A percentile compares a stretch with the other conserved stretches of the same genome.
Conservation (phyloP, 2,113 vertebrate genomes). For the Ellobius talpinus region DNA sequence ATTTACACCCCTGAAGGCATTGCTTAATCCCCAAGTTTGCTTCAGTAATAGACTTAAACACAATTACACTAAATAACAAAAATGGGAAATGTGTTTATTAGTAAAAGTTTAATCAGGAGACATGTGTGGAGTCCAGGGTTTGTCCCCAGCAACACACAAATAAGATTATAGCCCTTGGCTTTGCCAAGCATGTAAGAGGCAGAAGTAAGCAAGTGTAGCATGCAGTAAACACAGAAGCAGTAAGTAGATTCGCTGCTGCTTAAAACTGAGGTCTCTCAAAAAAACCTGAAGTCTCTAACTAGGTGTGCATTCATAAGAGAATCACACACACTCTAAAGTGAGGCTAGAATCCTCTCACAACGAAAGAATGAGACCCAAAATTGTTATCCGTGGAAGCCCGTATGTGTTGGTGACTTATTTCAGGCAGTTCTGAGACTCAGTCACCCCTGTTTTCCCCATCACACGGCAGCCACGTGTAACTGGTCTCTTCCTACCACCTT, state of each 20-base stretch:
- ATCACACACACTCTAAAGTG: not conserved
- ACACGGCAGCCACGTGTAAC: not conserved
- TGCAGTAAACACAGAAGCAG: not conserved
- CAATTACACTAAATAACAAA: not conserved
- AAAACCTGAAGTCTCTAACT: not conserved
- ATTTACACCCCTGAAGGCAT: not conserved
- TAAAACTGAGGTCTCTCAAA: not conserved
- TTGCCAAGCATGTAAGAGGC: not conserved
- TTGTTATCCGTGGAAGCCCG: not conserved
- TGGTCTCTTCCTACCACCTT: not conserved
- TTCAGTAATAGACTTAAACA: not conserved
- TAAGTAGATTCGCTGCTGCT: not conserved
- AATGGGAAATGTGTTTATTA: slow-evolving; percentile 12
- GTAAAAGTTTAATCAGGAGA: not conserved
- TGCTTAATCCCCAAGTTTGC: not conserved
- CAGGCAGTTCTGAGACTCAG: not conserved
- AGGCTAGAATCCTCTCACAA: slow-evolving; percentile 24
- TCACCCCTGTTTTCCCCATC: not conserved
- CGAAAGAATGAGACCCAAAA: not conserved
- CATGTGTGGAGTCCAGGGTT: not conserved
- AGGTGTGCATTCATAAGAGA: not conserved
- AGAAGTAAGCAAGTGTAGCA: slow-evolving; percentile 12
- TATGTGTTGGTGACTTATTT: not conserved
- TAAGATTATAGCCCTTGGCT: not conserved
- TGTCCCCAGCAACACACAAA: not conserved